Conservation (phyloP, 2,113 vertebrate species). For the Oceanites oceanicus region DNA sequence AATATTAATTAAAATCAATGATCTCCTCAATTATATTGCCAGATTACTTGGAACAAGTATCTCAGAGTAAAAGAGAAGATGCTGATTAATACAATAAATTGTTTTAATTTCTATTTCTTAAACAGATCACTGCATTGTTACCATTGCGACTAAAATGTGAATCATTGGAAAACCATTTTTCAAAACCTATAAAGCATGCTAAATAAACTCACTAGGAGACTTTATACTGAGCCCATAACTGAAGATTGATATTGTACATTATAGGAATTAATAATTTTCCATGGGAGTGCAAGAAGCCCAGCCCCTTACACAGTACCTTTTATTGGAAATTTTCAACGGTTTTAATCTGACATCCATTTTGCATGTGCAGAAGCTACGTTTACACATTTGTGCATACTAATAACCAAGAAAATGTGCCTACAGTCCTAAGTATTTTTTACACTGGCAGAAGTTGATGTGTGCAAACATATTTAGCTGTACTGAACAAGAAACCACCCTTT, state of each 20-base stretch:
- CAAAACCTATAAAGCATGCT: background rate
- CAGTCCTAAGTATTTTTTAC: background rate
- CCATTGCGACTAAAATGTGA: background rate
- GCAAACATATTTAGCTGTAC: background rate
- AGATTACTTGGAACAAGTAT: background rate
- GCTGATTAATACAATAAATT: constrained; percentile 29
- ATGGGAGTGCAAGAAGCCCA: background rate
- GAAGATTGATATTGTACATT: background rate
- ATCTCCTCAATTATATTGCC: constrained; percentile 21
- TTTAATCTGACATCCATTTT: background rate
- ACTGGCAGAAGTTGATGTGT: background rate
- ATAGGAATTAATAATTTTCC: background rate
- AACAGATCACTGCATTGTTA: background rate
- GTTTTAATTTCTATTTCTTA: background rate
- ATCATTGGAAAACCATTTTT: background rate
- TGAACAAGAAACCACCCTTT: background rate
- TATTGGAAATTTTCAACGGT: background rate
- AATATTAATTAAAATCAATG: constrained; percentile 37
- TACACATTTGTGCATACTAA: background rate
- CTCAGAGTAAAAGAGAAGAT: background rate
- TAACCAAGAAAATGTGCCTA: background rate
- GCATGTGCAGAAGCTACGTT: background rate
- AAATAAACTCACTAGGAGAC: background rate
- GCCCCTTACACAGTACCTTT: background rate
- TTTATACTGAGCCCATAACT: background rate